A percentile compares a stretch with the other conserved stretches of the same genome.
These are phyloP conservation scores for Triplophysa bombifrons DNA, from an alignment of 2,797 vertebrate genomes.

Conservation along the genomic window DNA sequence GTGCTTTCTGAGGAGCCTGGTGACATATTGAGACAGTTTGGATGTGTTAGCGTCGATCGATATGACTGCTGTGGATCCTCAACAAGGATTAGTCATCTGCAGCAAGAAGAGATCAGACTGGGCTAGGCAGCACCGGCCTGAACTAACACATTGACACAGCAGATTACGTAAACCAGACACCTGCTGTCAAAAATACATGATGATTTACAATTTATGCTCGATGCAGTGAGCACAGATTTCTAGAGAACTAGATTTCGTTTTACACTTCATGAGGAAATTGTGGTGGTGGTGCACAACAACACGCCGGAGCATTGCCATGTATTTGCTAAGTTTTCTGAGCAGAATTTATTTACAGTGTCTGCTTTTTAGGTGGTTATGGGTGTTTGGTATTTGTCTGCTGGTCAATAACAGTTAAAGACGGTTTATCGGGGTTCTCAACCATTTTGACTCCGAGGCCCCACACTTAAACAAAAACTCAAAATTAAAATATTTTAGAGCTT, in stretches of 20 bases:
- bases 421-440: no score
- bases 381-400: no score
- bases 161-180: slow-evolving; percentile 34
- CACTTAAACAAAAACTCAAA: no score
- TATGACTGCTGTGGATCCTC: slow-evolving; percentile 44
- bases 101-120: slow-evolving; percentile 21
- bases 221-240: not conserved
- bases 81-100: slow-evolving; percentile 40
- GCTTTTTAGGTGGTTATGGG: no score
- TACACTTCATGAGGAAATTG: not conserved
- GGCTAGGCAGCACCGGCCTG: not conserved
- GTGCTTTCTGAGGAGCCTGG: slow-evolving; percentile 68
- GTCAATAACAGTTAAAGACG: no score
- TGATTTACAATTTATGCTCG: not conserved
- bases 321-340: no score
- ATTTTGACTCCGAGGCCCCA: no score
- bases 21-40: slow-evolving; percentile 70
- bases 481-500: no score
- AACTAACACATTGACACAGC: slow-evolving; percentile 40
- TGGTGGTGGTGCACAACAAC: not conserved
- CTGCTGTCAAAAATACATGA: slow-evolving; percentile 15
- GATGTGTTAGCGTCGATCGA: slow-evolving; percentile 43
- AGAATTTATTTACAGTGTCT: no score
- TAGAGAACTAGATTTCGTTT: not conserved
- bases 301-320: not conserved